Base-by-base conservation (phyloP, 2,797 vertebrate species). In the Argentina silus region DNA sequence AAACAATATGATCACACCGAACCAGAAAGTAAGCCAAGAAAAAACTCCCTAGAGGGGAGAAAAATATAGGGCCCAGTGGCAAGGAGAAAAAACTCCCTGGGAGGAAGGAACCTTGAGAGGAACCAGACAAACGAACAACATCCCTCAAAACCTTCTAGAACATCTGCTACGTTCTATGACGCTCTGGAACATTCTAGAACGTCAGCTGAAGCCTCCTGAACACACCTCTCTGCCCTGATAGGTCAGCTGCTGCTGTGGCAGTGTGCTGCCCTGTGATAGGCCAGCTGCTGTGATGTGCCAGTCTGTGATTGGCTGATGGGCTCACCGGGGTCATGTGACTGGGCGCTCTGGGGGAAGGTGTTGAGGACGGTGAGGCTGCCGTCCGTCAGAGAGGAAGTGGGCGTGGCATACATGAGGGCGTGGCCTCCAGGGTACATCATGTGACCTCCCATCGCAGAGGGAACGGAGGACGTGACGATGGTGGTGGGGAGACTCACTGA, bases 351-450 rank as follows among this genome's bases (percentile, higher is more conserved):
- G 19, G 95, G 93, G 89, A 98, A 98, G 81, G 96, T 93, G 83
- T 97, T 98, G 87, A 98, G 95, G 85, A 97, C 94, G 0, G 97
- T 87, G 9, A 97, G 95, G 72, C 95, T 89, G 55, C 95, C 94
- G 0, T 98, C 97, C 0, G 91, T 79, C 60, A 97, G 93, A 19
- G 95, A 92, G 8, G 96, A 89, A 6, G 95, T 93, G 55, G 95
- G 94, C 0, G 89, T 47, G 0, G 97, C 94, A 0, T 98, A 98
- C 97, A 98, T 98, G 86, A 98, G 93, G 0, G 96, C 91, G 1
- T 96, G 96, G 1, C 96, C 91, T 14, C 96, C 93, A 42, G 96
- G 94, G 83, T 97, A 98, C 96, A 98, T 97, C 95, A 98, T 95
- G 92, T 98, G 97, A 88, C 96, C 93, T 0, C 95, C 91, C 86